phyloP scores from a whole-genome alignment of 2,797 vertebrate species.

The Falco novaeseelandiae region DNA sequence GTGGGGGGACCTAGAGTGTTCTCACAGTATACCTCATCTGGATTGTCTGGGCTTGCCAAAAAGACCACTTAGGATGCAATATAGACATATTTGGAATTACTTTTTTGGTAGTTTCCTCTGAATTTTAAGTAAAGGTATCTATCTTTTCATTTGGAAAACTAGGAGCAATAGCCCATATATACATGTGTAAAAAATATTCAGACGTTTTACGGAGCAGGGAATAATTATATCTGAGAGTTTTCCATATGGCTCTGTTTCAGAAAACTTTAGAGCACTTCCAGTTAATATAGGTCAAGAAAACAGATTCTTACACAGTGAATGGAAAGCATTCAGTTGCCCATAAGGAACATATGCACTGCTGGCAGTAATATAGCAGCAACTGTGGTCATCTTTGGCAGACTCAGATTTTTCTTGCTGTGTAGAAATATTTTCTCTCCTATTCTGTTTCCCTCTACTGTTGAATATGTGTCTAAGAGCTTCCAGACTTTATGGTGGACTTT shows the following conservation, averaged over 20 bases:
- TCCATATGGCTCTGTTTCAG: neutral
- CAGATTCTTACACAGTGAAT: constrained; percentile 2
- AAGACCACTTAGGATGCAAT: neutral
- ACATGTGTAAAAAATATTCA: neutral
- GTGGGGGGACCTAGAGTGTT: neutral
- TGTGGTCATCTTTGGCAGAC: constrained; percentile 42
- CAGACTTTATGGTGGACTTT: neutral
- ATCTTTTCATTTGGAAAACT: neutral
- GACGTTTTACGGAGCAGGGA: neutral
- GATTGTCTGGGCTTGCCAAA: neutral
- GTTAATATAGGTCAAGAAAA: constrained; percentile 35
- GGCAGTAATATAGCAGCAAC: constrained; percentile 10
- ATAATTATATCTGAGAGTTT: neutral
- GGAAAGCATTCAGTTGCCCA: constrained; percentile 42
- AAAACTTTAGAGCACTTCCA: constrained; percentile 19
- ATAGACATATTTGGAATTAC: neutral
- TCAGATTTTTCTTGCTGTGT: neutral
- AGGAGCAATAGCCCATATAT: neutral
- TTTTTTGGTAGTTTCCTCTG: neutral
- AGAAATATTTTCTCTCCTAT: constrained; percentile 40
- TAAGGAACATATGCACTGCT: constrained; percentile 41
- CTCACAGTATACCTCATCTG: neutral
- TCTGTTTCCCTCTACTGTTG: neutral
- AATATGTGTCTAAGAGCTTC: neutral
- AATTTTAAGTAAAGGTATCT: neutral